Conservation (phyloP, 1,140 invertebrate species). For the Aphaenogaster rudis region DNA sequence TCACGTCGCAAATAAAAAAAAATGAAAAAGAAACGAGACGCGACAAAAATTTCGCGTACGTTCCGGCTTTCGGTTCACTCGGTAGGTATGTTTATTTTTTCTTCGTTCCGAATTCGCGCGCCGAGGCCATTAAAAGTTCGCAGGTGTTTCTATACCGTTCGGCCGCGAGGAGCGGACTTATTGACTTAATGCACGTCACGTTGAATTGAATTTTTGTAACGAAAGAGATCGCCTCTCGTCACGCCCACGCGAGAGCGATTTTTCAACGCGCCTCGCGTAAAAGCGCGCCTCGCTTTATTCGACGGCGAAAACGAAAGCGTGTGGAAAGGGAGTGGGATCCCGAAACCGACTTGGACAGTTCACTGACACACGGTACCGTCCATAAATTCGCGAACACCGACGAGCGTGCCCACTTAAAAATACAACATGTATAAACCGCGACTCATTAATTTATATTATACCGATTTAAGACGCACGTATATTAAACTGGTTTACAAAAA, state of each 20-base stretch:
- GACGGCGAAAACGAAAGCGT: slow-evolving; percentile 44
- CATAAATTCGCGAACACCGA: background rate
- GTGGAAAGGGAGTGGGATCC: slow-evolving; percentile 3
- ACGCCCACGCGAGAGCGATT: slow-evolving; percentile 38
- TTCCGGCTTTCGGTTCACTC: background rate
- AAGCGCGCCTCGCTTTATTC: slow-evolving; percentile 3
- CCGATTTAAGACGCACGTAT: background rate
- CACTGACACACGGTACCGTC: slow-evolving; percentile 21
- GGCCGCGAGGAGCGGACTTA: background rate
- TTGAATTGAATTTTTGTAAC: slow-evolving; percentile 46
- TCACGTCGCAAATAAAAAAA: background rate
- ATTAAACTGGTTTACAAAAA: slow-evolving; percentile 10
- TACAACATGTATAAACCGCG: background rate
- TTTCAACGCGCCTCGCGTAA: slow-evolving; percentile 25
- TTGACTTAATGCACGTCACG: slow-evolving; percentile 34
- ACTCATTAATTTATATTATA: slow-evolving; percentile 23
- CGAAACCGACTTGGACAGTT: slow-evolving; percentile 21
- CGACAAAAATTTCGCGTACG: background rate
- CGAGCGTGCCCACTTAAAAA: background rate
- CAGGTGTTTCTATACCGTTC: slow-evolving; percentile 14
- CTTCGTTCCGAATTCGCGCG: background rate
- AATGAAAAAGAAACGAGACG: background rate
- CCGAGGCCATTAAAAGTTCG: background rate
- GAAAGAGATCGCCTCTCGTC: slow-evolving; percentile 36
- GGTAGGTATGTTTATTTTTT: slow-evolving; percentile 21